Base-by-base conservation (phyloP, 2,888 invertebrate genomes). In the Scelioninae gen. 1 region DNA sequence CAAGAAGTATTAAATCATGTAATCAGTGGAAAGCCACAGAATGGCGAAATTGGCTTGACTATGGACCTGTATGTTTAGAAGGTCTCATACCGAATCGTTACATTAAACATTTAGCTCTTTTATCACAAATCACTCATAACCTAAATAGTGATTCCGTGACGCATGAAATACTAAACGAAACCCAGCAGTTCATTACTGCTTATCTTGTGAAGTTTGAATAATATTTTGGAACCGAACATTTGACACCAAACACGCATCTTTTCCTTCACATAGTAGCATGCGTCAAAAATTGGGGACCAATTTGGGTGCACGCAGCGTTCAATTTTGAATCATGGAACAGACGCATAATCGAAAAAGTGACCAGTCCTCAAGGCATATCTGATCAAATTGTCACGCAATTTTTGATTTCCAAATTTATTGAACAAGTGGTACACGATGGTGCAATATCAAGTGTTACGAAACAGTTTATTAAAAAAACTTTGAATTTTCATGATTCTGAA, bases 251-350 rank as follows among this genome's bases (percentile, higher is more conserved):
- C 7, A 53, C 32, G 0, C 66, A 66, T 11, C 16, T 16, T 15
- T 6, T 66, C 32, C 13, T 5, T 40, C 83, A 85, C 32, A 32
- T 85, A 0, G 47, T 63, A 0, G 38, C 55, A 10, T 58, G 58
- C 43, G 68, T 55, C 2, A 68, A 9, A 53, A 32, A 72, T 9
- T 72, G 72, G 72, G 72, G 72, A 10, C 77, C 75, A 5, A 23
- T 78, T n/a, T 85, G 83, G 81, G 78, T 62, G 1, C 43, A 72
- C 34, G 58, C 71, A 2, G 63, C 83, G 11, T 78, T 75, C 23
- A 13, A 29, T 0, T 85, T 75, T 68, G 83, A 85, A 68, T 78
- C 83, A 1, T 71, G 69, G 83, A 85, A 85, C 13, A 78, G 60
- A 15, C 63, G 74, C 15, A 75, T 83, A 10, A 34, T 82, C 4